phyloP scores from a whole-genome alignment of 2,888 invertebrate species.

The Pycnomerus fuliginosus region DNA sequence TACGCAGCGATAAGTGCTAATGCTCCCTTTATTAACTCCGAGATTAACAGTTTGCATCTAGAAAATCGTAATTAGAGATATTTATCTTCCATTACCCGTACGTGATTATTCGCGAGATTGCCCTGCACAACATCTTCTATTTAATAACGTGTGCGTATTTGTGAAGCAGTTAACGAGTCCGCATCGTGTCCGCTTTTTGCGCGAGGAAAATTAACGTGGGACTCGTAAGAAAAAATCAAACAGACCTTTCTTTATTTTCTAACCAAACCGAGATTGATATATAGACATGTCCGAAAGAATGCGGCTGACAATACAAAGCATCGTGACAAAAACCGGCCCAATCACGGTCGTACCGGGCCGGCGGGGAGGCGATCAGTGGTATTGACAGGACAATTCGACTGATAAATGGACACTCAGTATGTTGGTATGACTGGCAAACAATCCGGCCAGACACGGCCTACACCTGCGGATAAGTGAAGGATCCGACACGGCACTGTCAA shows the following conservation, averaged over 20 bases:
- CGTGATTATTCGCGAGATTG: conserved; percentile 9
- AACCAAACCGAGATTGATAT: conserved; percentile 31
- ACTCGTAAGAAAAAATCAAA: conserved; percentile 2
- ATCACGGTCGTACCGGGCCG: conserved; percentile 36
- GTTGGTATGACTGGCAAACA: conserved; percentile 41
- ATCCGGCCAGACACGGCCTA: conserved; percentile 29
- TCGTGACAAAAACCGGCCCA: conserved; percentile 47
- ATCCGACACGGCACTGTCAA: conserved; percentile 5
- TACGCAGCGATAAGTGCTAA: too few relatives aligned
- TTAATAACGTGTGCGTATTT: too few relatives aligned
- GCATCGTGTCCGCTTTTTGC: too few relatives aligned
- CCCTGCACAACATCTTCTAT: not conserved
- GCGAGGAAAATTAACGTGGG: too few relatives aligned
- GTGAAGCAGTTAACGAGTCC: too few relatives aligned
- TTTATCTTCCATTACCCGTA: conserved; percentile 7
- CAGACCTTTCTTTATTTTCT: conserved; percentile 19
- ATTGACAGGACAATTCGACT: conserved; percentile 46
- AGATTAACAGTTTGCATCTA: conserved; percentile 2
- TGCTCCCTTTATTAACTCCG: too few relatives aligned
- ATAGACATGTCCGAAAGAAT: conserved; percentile 42
- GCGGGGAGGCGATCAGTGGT: conserved; percentile 34
- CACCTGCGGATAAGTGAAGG: conserved; percentile 21
- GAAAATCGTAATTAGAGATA: conserved; percentile 7
- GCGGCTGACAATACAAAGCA: conserved; percentile 40
- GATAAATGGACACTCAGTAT: conserved; percentile 42